phyloP scores from a whole-genome alignment of 2,888 invertebrate genomes.

The Pristionchus exspectatus region DNA sequence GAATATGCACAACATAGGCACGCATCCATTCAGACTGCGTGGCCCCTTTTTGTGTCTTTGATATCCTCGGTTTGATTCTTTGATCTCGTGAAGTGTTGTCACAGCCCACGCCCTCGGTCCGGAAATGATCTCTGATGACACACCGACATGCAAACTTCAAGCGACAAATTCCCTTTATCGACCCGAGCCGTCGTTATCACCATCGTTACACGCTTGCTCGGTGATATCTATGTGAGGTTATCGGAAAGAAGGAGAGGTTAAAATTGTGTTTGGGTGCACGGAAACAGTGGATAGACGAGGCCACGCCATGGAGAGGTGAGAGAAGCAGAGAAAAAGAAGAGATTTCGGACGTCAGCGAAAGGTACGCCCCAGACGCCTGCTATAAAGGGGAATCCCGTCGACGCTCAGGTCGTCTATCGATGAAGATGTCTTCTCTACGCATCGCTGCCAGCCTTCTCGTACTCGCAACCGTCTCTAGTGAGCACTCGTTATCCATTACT shows the following conservation, averaged over 20 bases:
- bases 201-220: not conserved
- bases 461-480: not conserved
- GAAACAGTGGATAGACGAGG: not conserved
- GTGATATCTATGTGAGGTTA: not conserved
- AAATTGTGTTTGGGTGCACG: too few species aligned
- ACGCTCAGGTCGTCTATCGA: not conserved
- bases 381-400: not conserved
- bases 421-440: not conserved
- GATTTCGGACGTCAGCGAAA: not conserved
- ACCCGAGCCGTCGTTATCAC: not conserved
- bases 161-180: not conserved
- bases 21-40: not conserved
- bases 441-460: not conserved
- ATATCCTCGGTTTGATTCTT: not conserved
- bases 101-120: not conserved
- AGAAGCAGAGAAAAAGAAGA: not conserved
- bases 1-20: not conserved
- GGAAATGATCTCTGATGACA: not conserved
- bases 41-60: not conserved
- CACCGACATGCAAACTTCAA: slow-evolving; percentile 11
- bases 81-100: not conserved
- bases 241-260: not conserved
- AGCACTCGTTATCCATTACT: not conserved
- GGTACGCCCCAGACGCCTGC: not conserved
- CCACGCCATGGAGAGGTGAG: not conserved